A percentile compares a stretch with the other conserved stretches of the same genome.
Conservation (phyloP, 2,113 vertebrate genomes). For the Macquaria ambigua region DNA sequence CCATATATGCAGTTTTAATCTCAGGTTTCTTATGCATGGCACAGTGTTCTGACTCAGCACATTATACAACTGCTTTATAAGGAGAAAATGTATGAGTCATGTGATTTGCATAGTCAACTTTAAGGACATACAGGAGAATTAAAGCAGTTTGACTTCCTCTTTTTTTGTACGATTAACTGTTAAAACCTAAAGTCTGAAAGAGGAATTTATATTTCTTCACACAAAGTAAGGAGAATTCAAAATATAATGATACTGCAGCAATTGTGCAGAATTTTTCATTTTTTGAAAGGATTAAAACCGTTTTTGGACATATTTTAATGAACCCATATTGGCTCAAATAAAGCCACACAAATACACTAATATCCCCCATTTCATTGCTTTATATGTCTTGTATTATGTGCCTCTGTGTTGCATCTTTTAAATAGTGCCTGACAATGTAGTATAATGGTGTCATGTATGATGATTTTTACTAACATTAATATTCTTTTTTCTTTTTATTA, state of each 20-base stretch:
- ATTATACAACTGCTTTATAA: conserved; percentile 26
- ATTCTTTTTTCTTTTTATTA: no score
- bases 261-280: background rate
- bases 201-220: background rate
- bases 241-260: background rate
- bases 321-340: background rate
- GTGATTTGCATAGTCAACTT: conserved; percentile 33
- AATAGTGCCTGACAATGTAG: no score
- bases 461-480: no score
- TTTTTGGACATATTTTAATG: background rate
- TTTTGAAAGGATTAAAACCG: background rate
- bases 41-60: conserved; percentile 41
- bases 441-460: no score
- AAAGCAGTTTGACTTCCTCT: background rate
- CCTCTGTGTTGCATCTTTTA: no score
- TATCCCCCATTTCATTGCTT: no score
- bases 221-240: no score
- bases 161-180: background rate
- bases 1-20: conserved; percentile 41
- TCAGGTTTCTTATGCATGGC: conserved; percentile 41
- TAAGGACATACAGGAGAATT: background rate
- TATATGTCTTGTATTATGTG: no score
- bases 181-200: background rate
- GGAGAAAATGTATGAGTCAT: conserved; percentile 30
- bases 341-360: background rate